A percentile compares a stretch with the other conserved stretches of the same genome.
phyloP scores from a whole-genome alignment of 2,888 invertebrate genomes.

The Myathropa florea region DNA sequence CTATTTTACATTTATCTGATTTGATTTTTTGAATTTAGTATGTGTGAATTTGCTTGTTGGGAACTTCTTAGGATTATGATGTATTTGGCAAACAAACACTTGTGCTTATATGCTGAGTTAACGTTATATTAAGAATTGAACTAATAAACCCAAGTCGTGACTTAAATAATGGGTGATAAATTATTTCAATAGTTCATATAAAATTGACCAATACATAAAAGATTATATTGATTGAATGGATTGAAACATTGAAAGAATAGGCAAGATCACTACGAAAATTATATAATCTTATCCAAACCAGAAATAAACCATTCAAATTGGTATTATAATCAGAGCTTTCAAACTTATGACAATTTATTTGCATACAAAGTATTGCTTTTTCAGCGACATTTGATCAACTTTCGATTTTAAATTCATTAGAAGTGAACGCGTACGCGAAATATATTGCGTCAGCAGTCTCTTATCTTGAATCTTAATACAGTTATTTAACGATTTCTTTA shows the following conservation, averaged over 20 bases:
- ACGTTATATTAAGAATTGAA: background rate
- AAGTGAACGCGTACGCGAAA: conserved; percentile 17
- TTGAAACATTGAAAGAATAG: background rate
- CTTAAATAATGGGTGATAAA: background rate
- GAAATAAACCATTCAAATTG: background rate
- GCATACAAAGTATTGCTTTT: conserved; percentile 22
- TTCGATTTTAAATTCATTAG: conserved; percentile 50
- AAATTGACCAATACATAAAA: background rate
- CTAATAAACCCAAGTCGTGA: background rate
- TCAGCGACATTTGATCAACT: conserved; percentile 61
- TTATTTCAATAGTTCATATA: background rate
- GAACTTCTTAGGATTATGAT: no score
- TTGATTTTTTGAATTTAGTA: no score
- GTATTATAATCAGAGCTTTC: conserved; percentile 1
- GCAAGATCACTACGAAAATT: background rate
- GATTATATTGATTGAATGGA: background rate
- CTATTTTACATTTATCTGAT: no score
- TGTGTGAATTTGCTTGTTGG: no score
- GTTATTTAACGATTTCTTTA: conserved; percentile 15
- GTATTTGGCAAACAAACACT: background rate
- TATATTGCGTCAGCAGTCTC: conserved; percentile 21
- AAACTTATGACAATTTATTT: conserved; percentile 25
- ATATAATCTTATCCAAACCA: background rate
- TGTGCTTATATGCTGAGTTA: background rate
- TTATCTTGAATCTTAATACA: conserved; percentile 35